Evolutionary conservation across 2,888 invertebrate species (phyloP).

Genomic region (Diarsia mendica): DNA sequence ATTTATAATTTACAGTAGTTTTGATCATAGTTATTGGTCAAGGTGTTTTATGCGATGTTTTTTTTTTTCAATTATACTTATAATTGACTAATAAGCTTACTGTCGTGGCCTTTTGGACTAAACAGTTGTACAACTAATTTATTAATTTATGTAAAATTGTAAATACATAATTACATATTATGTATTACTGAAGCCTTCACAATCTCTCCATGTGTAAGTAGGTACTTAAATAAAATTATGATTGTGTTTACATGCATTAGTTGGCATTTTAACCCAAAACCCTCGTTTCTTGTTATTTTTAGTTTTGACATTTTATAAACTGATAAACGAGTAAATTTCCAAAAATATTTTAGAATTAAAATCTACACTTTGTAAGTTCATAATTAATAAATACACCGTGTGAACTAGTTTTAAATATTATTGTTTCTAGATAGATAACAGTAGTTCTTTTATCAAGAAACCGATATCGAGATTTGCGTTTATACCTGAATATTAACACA

Average conservation of each 20-base stretch:
- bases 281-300: not conserved
- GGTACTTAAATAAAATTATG: conserved; percentile 18
- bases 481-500: no score
- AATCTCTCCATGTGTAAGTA: conserved; percentile 1
- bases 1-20: not conserved
- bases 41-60: not conserved
- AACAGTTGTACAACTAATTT: conserved; percentile 1
- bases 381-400: no score
- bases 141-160: conserved; percentile 18
- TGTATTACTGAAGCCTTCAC: conserved; percentile 22
- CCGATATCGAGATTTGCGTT: no score
- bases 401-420: no score
- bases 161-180: conserved; percentile 27
- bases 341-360: conserved; percentile 8
- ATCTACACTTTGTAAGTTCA: not conserved
- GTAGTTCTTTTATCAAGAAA: not conserved
- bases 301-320: conserved; percentile 1
- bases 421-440: not conserved
- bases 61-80: conserved; percentile 8
- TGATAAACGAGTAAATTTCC: not conserved
- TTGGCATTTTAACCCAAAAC: conserved; percentile 1
- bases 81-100: conserved; percentile 12
- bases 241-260: conserved; percentile 23
- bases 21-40: not conserved
- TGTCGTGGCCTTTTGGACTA: conserved; percentile 14